Evolutionary conservation across 2,888 invertebrate species (phyloP), one percentile per base, ranked within the genome.

Genomic region (Dendrolimus houi): DNA sequence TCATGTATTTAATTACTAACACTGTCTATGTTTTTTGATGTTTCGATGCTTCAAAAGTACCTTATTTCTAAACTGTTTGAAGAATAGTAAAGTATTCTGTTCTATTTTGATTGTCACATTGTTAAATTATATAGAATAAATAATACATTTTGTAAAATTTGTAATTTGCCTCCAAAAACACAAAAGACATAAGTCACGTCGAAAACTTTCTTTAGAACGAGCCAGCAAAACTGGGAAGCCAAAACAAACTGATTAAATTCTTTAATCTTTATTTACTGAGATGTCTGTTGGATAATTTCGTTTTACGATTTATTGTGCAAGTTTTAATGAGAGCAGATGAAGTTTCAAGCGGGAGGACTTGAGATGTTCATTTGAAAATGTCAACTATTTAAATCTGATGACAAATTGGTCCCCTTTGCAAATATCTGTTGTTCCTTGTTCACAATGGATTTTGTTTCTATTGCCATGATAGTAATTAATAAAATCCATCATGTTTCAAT

Each of bases 241-340:
- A 72, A 75, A 73, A 80, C 76, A 71, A 77, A 79, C 83, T 85
- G 85, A 87, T 87, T 85, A 84, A 86, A 87, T 83, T 82, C 83
- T 83, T 82, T 85, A 85, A 87, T 87, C 85, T 82, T 85, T 87
- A 87, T 87, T 86, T 87, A 86, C 85, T 76, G 79, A 68, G 74
- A 77, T 75, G 79, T 83, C 77, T 81, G 81, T 80, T 70, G 72
- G 71, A 80, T 74, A 77, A 79, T 81, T 86, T 81, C 77, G 79
- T 81, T 80, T 78, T 69, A 67, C 68, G 74, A 88, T 88, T 88
- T 87, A 87, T 86, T 76, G 79, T 76, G 57, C 61, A 79, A 83
- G 78, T 86, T 86, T 77, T 80, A 80, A 84, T 81, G 72, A 78
- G 75, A 70, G 66, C 64, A 70, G 72, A 73, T 78, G 65, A 74